Evolutionary conservation across 2,113 vertebrate genomes (phyloP), one percentile per base, ranked within the genome.

Genomic region (Hepsetus odoe): DNA sequence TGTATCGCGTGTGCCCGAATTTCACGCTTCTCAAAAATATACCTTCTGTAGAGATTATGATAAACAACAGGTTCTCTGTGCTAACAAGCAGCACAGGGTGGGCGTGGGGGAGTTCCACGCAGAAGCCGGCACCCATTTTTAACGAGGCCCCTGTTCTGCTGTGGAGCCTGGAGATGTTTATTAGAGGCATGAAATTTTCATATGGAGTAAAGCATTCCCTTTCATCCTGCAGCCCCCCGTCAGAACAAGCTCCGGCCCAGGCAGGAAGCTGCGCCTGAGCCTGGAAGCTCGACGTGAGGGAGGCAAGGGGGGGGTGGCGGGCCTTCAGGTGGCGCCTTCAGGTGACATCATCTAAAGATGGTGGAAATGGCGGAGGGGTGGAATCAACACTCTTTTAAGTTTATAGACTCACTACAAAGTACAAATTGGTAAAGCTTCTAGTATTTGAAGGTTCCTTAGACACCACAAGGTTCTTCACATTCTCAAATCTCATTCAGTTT

Each of bases 121-220:
- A 20, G 53, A 10, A 44, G 51, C 73, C 59, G 11, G 42, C 30
- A 14, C 13, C 42, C 53, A 3, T 35, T 65, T 78, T 74, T 53
- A 78, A 71, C 59, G 16, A 74, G 71, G 59, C 33, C 32, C 59
- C 38, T 66, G 69, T 76, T 76, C 69, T 81, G 70, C 22, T 59
- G 42, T n/a, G 62, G 35, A 56, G 83, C 83, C 83, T 66, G 33
- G 62, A 82, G 83, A 80, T 85, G 81, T 85, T 85, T 85, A 85
- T 85, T 82, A 85, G 80, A 77, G 61, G 64, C 33, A 82, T 82
- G 77, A 85, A 85, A 82, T 77, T 85, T 85, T 85, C 35, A 85
- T 85, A 55, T 3, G 24, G 69, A 59, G 83, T 80, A 78, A 77
- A 77, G 81, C 80, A 80, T 82, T 85, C 80, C 67, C 80, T 85